phyloP scores from a whole-genome alignment of 2,113 vertebrate genomes.

The Symphodus melops region DNA sequence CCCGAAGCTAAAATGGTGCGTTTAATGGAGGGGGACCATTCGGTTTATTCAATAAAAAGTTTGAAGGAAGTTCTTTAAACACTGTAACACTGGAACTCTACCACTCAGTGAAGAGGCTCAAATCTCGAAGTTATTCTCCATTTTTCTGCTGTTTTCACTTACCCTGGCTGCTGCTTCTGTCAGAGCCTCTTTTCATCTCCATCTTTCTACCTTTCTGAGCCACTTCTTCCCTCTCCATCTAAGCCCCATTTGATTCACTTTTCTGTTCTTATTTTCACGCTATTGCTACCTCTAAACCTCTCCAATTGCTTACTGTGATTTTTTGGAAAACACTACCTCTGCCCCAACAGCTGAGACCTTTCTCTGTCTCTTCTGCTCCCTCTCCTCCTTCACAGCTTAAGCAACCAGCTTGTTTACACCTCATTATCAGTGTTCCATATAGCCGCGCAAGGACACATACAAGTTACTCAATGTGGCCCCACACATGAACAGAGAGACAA shows the following conservation, averaged over 20 bases:
- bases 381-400: slow-evolving; percentile 25
- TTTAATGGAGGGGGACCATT: background rate
- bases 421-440: slow-evolving; percentile 56
- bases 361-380: slow-evolving; percentile 10
- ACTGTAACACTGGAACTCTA: slow-evolving; percentile 39
- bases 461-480: slow-evolving; percentile 12
- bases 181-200: slow-evolving; percentile 41
- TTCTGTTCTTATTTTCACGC: slow-evolving; percentile 5
- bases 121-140: slow-evolving; percentile 65
- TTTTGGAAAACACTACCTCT: slow-evolving; percentile 31
- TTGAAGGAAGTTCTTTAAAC: slow-evolving; percentile 53
- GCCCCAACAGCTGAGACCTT: slow-evolving; percentile 41
- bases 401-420: slow-evolving; percentile 65
- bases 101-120: slow-evolving; percentile 55
- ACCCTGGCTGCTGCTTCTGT: slow-evolving; percentile 31
- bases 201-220: slow-evolving; percentile 10
- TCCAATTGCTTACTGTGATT: slow-evolving; percentile 22
- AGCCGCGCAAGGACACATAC: slow-evolving; percentile 23
- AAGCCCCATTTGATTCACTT: slow-evolving; percentile 9
- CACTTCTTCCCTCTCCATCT: slow-evolving; percentile 4
- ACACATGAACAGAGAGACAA: slow-evolving; percentile 3
- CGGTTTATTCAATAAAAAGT: slow-evolving; percentile 47
- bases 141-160: slow-evolving; percentile 47
- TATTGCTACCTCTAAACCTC: slow-evolving; percentile 15
- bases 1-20: slow-evolving; percentile 14